These are phyloP conservation scores for Tenodera sinensis DNA, from an alignment of 2,888 invertebrate genomes.

Conservation along the genomic window DNA sequence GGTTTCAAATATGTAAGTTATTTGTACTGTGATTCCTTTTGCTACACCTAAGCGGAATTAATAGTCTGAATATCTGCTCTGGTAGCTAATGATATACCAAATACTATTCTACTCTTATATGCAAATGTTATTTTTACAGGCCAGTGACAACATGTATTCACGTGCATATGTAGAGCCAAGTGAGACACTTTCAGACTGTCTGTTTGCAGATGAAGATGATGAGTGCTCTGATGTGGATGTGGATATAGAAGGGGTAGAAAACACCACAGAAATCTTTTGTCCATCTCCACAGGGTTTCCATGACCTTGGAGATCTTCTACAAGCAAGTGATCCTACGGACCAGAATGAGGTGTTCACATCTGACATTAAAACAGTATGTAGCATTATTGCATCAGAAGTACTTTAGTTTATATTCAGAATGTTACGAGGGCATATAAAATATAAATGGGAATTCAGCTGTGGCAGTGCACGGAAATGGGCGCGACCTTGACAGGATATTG, in stretches of 20 bases:
- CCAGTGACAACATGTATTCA: slow-evolving; percentile 36
- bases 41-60: too few species aligned
- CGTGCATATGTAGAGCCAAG: slow-evolving; percentile 41
- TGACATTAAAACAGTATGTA: background rate
- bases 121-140: background rate
- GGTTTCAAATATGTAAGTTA: too few species aligned
- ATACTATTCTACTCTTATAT: too few species aligned
- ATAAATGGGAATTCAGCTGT: too few species aligned
- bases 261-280: background rate
- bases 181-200: slow-evolving; percentile 41
- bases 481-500: too few species aligned
- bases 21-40: too few species aligned
- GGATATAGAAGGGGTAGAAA: slow-evolving; percentile 28
- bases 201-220: slow-evolving; percentile 42
- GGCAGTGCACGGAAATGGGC: too few species aligned
- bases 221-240: slow-evolving; percentile 35
- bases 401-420: background rate
- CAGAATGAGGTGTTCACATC: background rate
- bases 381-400: background rate
- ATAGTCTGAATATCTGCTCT: too few species aligned
- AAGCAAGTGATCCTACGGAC: background rate
- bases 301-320: background rate
- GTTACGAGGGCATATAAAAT: too few species aligned
- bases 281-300: background rate
- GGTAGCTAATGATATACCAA: too few species aligned